These are phyloP conservation scores for Acanthopleura granulata DNA, from an alignment of 2,888 invertebrate species.

Conservation along the genomic window DNA sequence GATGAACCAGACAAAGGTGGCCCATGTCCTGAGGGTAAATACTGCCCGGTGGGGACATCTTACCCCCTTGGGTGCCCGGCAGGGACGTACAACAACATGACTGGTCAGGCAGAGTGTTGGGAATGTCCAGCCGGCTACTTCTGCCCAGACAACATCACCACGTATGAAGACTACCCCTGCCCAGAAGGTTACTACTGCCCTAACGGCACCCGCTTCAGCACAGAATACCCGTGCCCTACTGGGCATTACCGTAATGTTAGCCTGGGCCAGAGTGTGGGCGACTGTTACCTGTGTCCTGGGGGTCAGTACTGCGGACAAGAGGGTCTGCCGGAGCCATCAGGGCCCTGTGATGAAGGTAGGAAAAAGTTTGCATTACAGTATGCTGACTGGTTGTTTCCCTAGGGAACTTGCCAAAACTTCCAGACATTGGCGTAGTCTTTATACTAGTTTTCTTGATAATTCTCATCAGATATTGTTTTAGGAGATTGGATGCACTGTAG, in stretches of 20 bases:
- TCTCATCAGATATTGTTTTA: no score
- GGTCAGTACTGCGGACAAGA: constrained; percentile 59
- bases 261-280: constrained; percentile 45
- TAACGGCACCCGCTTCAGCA: constrained; percentile 47
- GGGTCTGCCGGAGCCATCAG: constrained; percentile 52
- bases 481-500: no score
- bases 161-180: constrained; percentile 55
- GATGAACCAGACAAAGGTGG: constrained; percentile 53
- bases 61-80: constrained; percentile 58
- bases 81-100: constrained; percentile 64
- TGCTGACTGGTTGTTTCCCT: no score
- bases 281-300: constrained; percentile 62
- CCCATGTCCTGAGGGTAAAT: constrained; percentile 63
- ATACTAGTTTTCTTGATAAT: no score
- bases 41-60: constrained; percentile 63
- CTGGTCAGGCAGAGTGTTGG: constrained; percentile 56
- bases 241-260: constrained; percentile 53
- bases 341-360: constrained; percentile 57
- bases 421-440: no score
- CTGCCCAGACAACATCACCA: constrained; percentile 62
- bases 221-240: constrained; percentile 60
- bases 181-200: constrained; percentile 63
- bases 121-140: constrained; percentile 61
- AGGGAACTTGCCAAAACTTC: no score
- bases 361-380: no score